phyloP scores from a whole-genome alignment of 2,113 vertebrate genomes.

The Cephalophus harveyi region DNA sequence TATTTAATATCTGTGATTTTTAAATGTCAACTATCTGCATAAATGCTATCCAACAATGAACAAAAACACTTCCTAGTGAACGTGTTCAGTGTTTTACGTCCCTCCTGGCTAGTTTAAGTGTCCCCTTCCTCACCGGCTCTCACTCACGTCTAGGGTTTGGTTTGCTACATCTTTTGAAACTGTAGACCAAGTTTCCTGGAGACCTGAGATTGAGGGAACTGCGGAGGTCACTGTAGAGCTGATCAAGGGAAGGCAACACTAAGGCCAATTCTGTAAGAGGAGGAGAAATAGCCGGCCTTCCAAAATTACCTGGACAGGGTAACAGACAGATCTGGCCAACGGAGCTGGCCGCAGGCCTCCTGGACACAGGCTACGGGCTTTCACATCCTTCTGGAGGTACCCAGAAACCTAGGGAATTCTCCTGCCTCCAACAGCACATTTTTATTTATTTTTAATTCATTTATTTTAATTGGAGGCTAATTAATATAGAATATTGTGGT shows the following conservation, averaged over 20 bases:
- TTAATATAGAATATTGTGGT: not conserved
- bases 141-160: not conserved
- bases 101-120: not conserved
- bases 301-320: not conserved
- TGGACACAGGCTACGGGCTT: not conserved
- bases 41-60: not conserved
- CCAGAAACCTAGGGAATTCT: not conserved
- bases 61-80: not conserved
- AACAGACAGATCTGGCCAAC: not conserved
- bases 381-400: not conserved
- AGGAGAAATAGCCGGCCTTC: not conserved
- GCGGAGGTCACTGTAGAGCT: not conserved
- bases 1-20: not conserved
- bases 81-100: not conserved
- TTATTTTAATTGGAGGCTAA: not conserved
- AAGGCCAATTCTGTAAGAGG: not conserved
- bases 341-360: not conserved
- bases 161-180: constrained; percentile 43
- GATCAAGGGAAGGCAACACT: not conserved
- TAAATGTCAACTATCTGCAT: not conserved
- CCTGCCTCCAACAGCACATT: not conserved
- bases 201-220: not conserved
- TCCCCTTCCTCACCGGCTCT: not conserved
- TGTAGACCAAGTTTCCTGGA: constrained; percentile 8
- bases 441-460: not conserved